Base-by-base conservation (phyloP, 2,797 vertebrate species). In the Nothura maculosa region DNA sequence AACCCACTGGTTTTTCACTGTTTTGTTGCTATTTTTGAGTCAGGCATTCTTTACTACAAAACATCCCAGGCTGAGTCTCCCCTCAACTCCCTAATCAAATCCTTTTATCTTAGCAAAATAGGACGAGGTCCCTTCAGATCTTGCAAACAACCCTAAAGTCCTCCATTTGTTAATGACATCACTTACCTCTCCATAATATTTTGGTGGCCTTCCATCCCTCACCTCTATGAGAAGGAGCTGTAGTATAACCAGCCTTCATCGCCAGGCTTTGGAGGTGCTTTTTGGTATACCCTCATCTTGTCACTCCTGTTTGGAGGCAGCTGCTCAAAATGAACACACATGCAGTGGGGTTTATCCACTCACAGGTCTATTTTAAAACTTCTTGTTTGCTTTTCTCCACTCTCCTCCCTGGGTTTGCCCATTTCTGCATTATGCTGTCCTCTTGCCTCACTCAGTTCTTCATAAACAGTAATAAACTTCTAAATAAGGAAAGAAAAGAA, bases 181-280 rank as follows among this genome's bases (percentile, higher is more conserved):
- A 24, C 47, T 24, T 5, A 1, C 8, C 2, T 75, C 17, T 52
- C 38, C 9, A 30, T 8, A 62, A 6, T 40, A 45, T 61, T 61
- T 57, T 62, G 40, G 34, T 22, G 34, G 36, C 10, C 42, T 62
- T 69, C 12, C 4, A 69, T 2, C 22, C 22, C 13, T 70, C 1
- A 0, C 5, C 0, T 4, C 61, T 47, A 30, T 2, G 0, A 45
- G 42, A 7, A 45, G 32, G 15, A 42, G 7, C 6, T 30, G 3
- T 50, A 50, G 43, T 1, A 1, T 11, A 22, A n/a, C 8, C 20
- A n/a, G 28, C 14, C 52, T 28, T 64, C 10, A 11, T 16, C 27
- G 47, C 4, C 32, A 40, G 13, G 14, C 50, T 13, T 13, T 3
- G 1, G 1, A 0, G 0, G 30, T 48, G 45, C 17, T 27, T 34